phyloP scores from a whole-genome alignment of 2,888 invertebrate species.

The Zootermopsis nevadensis region DNA sequence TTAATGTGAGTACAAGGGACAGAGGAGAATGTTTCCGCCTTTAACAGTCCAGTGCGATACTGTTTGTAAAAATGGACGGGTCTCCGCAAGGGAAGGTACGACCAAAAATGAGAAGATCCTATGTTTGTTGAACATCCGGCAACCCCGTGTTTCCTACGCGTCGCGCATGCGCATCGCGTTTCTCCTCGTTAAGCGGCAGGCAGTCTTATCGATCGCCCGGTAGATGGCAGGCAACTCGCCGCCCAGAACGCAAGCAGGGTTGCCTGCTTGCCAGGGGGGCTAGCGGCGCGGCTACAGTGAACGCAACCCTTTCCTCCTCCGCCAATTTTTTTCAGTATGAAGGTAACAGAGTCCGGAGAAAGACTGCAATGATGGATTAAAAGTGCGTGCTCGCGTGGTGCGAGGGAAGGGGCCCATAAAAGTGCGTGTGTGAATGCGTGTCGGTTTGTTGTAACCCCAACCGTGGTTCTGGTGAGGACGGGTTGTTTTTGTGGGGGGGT shows the following conservation, averaged over 20 bases:
- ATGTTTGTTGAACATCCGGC: neutral
- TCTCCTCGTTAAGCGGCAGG: neutral
- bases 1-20: too few species aligned
- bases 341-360: conserved; percentile 36
- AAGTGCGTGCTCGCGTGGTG: conserved; percentile 21
- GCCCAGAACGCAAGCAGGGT: conserved; percentile 60
- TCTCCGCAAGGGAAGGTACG: neutral
- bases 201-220: conserved; percentile 57
- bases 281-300: conserved; percentile 32
- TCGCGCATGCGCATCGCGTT: neutral
- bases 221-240: conserved; percentile 60
- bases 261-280: conserved; percentile 59
- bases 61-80: neutral
- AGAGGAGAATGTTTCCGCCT: too few species aligned
- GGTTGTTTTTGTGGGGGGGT: conserved; percentile 25
- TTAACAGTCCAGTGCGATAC: too few species aligned
- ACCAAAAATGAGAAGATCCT: neutral
- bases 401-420: conserved; percentile 14
- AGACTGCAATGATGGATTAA: conserved; percentile 42
- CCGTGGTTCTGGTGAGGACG: conserved; percentile 29
- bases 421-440: conserved; percentile 42
- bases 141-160: neutral
- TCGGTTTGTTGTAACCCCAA: conserved; percentile 16
- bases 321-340: conserved; percentile 38
- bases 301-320: conserved; percentile 28